These are phyloP conservation scores for Cantharis rustica DNA, from an alignment of 2,888 invertebrate genomes.

Conservation along the genomic window DNA sequence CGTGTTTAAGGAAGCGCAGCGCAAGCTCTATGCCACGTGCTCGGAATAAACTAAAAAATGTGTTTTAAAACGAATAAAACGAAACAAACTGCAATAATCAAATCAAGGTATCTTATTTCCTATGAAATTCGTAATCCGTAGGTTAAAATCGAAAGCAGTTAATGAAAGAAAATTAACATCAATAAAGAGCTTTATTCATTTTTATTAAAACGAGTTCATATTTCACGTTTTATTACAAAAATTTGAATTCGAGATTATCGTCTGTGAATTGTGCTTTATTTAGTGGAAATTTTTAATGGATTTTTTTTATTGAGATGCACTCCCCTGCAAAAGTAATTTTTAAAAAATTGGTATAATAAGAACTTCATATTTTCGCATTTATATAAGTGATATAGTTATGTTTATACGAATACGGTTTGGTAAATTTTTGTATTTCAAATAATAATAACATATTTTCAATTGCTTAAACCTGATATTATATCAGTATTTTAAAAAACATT, in stretches of 20 bases:
- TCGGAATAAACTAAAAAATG: constrained; percentile 1
- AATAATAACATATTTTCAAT: too few relatives aligned
- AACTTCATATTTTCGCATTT: not conserved
- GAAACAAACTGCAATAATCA: constrained; percentile 7
- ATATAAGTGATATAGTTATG: not conserved
- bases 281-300: not conserved
- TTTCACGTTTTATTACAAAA: not conserved
- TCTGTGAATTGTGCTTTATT: not conserved
- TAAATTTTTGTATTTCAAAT: not conserved
- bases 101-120: not conserved
- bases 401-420: not conserved
- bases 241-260: not conserved
- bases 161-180: not conserved
- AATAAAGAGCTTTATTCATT: not conserved
- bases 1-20: constrained; percentile 9
- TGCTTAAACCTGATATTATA: too few relatives aligned
- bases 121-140: not conserved
- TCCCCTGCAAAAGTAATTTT: not conserved
- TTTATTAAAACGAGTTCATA: not conserved
- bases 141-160: not conserved
- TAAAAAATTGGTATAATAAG: not conserved
- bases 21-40: constrained; percentile 15
- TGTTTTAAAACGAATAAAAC: not conserved
- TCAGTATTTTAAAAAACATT: too few relatives aligned
- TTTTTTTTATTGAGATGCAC: not conserved